Percentiles rank a stretch among this genome's conserved stretches.
These are phyloP conservation scores for Hirtodrosophila trivittata DNA, from an alignment of 2,888 invertebrate species.

Conservation along the genomic window DNA sequence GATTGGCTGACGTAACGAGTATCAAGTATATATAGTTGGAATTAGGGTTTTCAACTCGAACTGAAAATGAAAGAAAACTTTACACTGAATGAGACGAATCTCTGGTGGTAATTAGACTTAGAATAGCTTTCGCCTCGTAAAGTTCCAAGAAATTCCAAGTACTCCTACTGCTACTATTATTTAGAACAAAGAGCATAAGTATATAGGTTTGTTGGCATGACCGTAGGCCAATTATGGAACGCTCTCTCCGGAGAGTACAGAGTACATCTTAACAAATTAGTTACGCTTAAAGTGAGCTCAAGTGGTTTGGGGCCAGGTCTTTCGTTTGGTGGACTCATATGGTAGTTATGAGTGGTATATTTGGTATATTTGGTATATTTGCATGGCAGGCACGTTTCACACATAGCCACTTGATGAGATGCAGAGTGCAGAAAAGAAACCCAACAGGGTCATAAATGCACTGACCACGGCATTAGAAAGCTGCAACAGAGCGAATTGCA, in stretches of 20 bases:
- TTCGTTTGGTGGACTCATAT: slow-evolving; percentile 32
- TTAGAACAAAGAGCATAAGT: no score
- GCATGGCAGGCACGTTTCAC: slow-evolving; percentile 73
- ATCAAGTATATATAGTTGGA: no score
- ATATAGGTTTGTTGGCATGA: no score
- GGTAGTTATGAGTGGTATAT: slow-evolving; percentile 36
- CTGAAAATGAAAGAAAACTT: no score
- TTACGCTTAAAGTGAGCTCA: slow-evolving; percentile 40
- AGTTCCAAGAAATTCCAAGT: no score
- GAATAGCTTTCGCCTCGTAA: no score
- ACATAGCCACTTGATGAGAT: slow-evolving; percentile 57
- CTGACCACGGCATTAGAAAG: slow-evolving; percentile 54
- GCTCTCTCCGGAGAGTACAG: slow-evolving; percentile 47
- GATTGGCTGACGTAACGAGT: slow-evolving; percentile 22
- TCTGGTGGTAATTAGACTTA: no score
- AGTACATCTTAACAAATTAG: slow-evolving; percentile 37
- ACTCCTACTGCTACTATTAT: no score
- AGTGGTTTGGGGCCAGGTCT: slow-evolving; percentile 16
- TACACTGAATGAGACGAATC: no score
- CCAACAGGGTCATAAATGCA: slow-evolving; percentile 63
- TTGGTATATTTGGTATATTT: slow-evolving; percentile 37
- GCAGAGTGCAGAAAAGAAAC: slow-evolving; percentile 62
- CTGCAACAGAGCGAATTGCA: slow-evolving; percentile 33
- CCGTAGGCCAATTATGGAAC: slow-evolving; percentile 42
- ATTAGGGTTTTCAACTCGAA: no score